Percentiles rank a stretch among this genome's conserved stretches.
These are phyloP conservation scores for Prunella strophiata DNA, from an alignment of 2,797 vertebrate species.

Conservation along the genomic window DNA sequence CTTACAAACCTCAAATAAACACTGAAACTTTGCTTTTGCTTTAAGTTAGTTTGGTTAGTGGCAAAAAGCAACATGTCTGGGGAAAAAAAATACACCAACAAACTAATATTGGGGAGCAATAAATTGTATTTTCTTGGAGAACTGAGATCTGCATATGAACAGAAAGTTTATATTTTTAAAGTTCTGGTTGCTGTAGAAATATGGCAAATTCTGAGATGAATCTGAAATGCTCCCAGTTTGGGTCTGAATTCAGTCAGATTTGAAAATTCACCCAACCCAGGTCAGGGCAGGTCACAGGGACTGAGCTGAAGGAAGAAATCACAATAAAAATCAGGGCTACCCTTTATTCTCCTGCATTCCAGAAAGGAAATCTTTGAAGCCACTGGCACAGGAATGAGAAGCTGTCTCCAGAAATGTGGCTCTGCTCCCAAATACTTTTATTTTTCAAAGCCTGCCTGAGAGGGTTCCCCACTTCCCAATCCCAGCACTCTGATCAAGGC, in stretches of 20 bases:
- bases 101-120: background rate
- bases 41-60: slow-evolving; percentile 70
- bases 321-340: background rate
- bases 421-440: slow-evolving; percentile 43
- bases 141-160: background rate
- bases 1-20: background rate
- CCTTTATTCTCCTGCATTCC: background rate
- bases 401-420: slow-evolving; percentile 25
- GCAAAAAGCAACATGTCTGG: slow-evolving; percentile 55
- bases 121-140: background rate
- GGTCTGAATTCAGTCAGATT: background rate
- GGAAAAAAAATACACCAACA: background rate
- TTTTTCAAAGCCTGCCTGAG: background rate
- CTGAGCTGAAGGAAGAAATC: background rate
- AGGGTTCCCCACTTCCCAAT: background rate
- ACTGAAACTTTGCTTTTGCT: slow-evolving; percentile 26
- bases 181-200: background rate
- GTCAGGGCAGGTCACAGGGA: background rate
- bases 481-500: background rate
- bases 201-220: background rate
- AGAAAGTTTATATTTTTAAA: background rate
- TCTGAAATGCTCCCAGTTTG: background rate
- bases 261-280: background rate
- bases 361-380: background rate
- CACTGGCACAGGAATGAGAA: slow-evolving; percentile 36